Evolutionary conservation across 1,140 invertebrate species (phyloP).

Genomic region (Eueides isabella): DNA sequence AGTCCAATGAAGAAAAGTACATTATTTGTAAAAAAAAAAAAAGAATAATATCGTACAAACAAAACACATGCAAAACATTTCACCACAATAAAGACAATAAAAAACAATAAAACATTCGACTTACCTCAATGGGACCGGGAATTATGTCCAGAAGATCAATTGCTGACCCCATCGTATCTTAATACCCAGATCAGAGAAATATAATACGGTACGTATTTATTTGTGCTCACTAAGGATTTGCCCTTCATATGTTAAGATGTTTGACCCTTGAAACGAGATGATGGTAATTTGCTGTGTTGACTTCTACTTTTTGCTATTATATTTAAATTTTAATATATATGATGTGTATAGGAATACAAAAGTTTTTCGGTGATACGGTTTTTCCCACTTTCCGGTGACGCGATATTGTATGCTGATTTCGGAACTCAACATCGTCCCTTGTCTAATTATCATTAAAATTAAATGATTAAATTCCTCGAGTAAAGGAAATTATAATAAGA

Average conservation of each 20-base stretch:
- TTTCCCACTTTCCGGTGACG: too few species aligned
- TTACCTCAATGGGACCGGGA: slow-evolving; percentile 58
- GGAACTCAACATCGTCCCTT: too few species aligned
- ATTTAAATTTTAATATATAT: slow-evolving; percentile 18
- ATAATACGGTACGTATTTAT: slow-evolving; percentile 74
- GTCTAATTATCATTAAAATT: too few species aligned
- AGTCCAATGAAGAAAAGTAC: too few species aligned
- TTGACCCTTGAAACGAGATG: slow-evolving; percentile 74
- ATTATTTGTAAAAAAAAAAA: too few species aligned
- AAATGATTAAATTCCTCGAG: too few species aligned
- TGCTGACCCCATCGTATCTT: slow-evolving; percentile 74
- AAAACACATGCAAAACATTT: slow-evolving; percentile 5
- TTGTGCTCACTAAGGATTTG: slow-evolving; percentile 76
- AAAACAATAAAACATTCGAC: slow-evolving; percentile 67
- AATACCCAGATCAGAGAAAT: slow-evolving; percentile 75
- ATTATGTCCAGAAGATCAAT: slow-evolving; percentile 63
- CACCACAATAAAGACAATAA: slow-evolving; percentile 45
- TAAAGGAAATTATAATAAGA: too few species aligned
- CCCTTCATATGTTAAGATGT: slow-evolving; percentile 74
- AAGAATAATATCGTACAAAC: too few species aligned
- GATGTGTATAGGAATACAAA: background rate
- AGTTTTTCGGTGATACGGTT: too few species aligned
- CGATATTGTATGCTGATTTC: too few species aligned
- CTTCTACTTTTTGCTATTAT: slow-evolving; percentile 48
- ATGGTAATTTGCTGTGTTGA: slow-evolving; percentile 69